Percentiles rank a stretch among this genome's conserved stretches.
These are phyloP conservation scores for Clivina fossor DNA, from an alignment of 2,888 invertebrate species.

Conservation along the genomic window DNA sequence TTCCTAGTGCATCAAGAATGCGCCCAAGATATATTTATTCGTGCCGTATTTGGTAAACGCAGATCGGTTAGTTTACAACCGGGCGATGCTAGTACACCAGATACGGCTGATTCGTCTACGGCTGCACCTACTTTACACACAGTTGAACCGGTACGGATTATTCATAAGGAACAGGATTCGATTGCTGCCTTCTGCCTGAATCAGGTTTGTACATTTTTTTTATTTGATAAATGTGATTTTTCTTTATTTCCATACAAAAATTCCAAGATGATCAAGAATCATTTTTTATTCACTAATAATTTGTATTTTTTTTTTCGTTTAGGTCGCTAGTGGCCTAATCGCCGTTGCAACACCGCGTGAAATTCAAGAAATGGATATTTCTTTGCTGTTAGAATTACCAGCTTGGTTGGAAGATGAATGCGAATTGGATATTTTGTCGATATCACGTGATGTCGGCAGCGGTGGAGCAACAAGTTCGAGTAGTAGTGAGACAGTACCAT, in stretches of 20 bases:
- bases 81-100: conserved; percentile 52
- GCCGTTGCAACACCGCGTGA: conserved; percentile 95
- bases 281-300: not conserved
- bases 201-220: conserved; percentile 70
- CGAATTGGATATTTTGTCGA: conserved; percentile 90
- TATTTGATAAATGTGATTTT: too few relatives aligned
- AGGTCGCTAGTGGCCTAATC: conserved; percentile 79
- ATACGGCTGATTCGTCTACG: conserved; percentile 48
- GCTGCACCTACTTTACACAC: conserved; percentile 44
- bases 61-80: conserved; percentile 60
- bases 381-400: conserved; percentile 83
- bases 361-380: conserved; percentile 97
- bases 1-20: conserved; percentile 89
- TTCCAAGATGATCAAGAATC: not conserved
- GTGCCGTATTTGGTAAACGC: conserved; percentile 88
- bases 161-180: conserved; percentile 98
- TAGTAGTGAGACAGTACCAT: conserved; percentile 56
- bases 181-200: conserved; percentile 97
- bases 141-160: conserved; percentile 87
- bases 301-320: conserved; percentile 30
- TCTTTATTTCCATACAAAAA: not conserved
- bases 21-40: conserved; percentile 91
- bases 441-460: conserved; percentile 72
- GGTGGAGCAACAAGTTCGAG: conserved; percentile 59
- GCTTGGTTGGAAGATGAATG: conserved; percentile 97